These are phyloP conservation scores for Psophia crepitans DNA, from an alignment of 2,113 vertebrate species.

Conservation along the genomic window DNA sequence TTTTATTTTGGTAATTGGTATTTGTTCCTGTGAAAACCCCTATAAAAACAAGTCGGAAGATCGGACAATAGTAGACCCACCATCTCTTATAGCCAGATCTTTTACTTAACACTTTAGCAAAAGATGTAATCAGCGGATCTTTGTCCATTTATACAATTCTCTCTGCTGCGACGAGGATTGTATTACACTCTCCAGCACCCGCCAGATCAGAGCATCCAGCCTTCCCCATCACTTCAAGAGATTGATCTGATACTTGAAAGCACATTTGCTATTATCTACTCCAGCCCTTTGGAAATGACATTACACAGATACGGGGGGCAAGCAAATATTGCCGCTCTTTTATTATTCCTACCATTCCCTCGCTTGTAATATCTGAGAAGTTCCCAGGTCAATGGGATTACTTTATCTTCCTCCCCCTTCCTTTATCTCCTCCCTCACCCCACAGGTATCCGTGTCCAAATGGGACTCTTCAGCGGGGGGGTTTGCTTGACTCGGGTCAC, in stretches of 20 bases:
- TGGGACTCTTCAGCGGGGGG: slow-evolving; percentile 75
- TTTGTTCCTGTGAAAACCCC: slow-evolving; percentile 79
- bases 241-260: slow-evolving; percentile 51
- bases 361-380: slow-evolving; percentile 30
- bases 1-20: slow-evolving; percentile 78
- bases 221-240: slow-evolving; percentile 15
- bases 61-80: slow-evolving; percentile 62
- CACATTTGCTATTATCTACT: slow-evolving; percentile 32
- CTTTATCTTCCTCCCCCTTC: slow-evolving; percentile 73
- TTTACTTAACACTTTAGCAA: slow-evolving; percentile 82
- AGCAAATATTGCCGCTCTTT: slow-evolving; percentile 8
- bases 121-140: slow-evolving; percentile 75
- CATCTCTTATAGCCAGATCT: slow-evolving; percentile 72
- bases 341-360: slow-evolving; percentile 8
- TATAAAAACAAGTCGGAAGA: slow-evolving; percentile 78
- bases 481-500: slow-evolving; percentile 87
- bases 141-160: slow-evolving; percentile 80
- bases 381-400: slow-evolving; percentile 54
- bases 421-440: slow-evolving; percentile 70
- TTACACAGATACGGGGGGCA: not conserved
- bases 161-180: slow-evolving; percentile 74
- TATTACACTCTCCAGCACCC: slow-evolving; percentile 72
- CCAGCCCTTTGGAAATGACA: slow-evolving; percentile 15
- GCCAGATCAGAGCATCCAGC: not conserved
- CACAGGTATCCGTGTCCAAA: slow-evolving; percentile 93